Base-by-base conservation (phyloP, 2,888 invertebrate genomes). In the Eulithis prunata region DNA sequence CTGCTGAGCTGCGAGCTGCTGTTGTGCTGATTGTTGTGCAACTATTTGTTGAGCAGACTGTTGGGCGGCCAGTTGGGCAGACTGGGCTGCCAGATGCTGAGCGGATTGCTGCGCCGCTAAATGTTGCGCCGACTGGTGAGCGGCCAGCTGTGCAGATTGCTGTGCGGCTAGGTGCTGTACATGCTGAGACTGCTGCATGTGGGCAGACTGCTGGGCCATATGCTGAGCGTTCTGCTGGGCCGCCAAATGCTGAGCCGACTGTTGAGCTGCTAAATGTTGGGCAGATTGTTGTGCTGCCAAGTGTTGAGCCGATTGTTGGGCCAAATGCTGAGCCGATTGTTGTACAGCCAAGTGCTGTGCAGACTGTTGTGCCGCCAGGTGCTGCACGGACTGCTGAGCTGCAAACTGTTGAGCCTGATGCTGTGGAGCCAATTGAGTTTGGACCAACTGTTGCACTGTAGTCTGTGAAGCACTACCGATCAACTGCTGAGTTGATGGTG, bases 361-460 rank as follows among this genome's bases (percentile, higher is more conserved):
- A 38, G 84, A 83, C 46, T 87, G 87, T 60, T 86, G 87, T 0
- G 80, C 84, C 69, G 87, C 87, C 66, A 87, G 79, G 75, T 88
- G 89, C 73, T 89, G 90, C 49, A 88, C 90, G 53, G 89, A 87
- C 72, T 91, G 91, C 66, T 88, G 90, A 13, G 85, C 79, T 38
- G 88, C 86, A 87, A 80, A 90, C 71, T 90, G 91, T 55, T 82
- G 78, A 52, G 89, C 85, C 77, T 89, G 90, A 74, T 90, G 90
- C 72, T 90, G 90, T 54, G 88, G 78, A 46, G 85, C 86, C 56
- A 91, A 78, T 69, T 91, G 91, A 47, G 88, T 80, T 63, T 90
- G 92, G 14, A 91, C 92, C 28, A 92, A 74, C 70, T 92, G 92
- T 71, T 92, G 92, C 2, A 92, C 91, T 69, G 92, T 84, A 64